These are phyloP conservation scores for Capitulum mitella DNA, from an alignment of 2,888 invertebrate genomes.

Conservation along the genomic window DNA sequence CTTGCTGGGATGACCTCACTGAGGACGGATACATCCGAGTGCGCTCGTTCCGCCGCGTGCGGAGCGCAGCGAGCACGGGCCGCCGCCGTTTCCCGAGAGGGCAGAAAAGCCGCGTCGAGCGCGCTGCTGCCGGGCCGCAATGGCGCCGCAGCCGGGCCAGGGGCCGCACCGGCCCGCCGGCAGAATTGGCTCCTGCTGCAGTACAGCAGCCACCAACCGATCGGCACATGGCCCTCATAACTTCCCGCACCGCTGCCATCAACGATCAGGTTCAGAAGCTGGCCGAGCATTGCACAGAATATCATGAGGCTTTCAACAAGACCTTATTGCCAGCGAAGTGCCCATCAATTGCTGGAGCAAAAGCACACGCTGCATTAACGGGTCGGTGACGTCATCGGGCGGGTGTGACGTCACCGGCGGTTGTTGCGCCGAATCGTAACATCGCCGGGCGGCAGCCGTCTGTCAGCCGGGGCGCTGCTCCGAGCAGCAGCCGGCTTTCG, in stretches of 20 bases:
- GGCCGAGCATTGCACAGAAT: background rate
- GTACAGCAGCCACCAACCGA: background rate
- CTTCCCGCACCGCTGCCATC: background rate
- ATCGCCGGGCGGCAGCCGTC: background rate
- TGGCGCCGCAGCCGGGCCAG: background rate
- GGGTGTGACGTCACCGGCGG: too few species aligned
- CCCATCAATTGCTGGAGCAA: constrained; percentile 8
- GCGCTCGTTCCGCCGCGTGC: too few species aligned
- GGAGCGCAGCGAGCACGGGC: too few species aligned
- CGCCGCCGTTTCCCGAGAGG: too few species aligned
- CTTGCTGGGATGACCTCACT: too few species aligned
- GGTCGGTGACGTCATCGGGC: background rate
- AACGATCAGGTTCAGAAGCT: background rate
- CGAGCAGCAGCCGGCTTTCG: too few species aligned
- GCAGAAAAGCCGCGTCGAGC: too few species aligned
- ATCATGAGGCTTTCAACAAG: constrained; percentile 13
- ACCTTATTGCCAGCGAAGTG: background rate
- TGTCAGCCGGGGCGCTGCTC: too few species aligned
- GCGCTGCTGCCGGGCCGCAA: background rate
- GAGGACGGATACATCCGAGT: too few species aligned
- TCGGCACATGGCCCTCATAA: background rate
- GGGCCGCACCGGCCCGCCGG: too few species aligned
- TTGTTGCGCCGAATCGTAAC: too few species aligned
- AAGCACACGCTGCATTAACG: constrained; percentile 7
- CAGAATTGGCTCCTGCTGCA: background rate